phyloP scores from a whole-genome alignment of 2,113 vertebrate genomes.

The Eleginops maclovinus region DNA sequence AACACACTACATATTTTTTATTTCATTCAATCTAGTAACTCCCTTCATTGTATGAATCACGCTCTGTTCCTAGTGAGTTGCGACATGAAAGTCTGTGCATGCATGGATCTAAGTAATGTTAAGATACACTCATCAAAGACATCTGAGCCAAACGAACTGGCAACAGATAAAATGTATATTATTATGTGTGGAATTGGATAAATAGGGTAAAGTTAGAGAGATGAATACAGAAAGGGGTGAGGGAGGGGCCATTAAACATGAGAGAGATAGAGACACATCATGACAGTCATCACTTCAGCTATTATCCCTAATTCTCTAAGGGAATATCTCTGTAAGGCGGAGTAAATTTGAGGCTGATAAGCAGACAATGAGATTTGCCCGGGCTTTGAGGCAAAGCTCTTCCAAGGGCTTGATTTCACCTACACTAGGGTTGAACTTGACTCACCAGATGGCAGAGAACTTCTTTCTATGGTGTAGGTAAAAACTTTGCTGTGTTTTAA shows the following conservation, averaged over 20 bases:
- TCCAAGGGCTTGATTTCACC: conserved; percentile 68
- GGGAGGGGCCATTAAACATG: conserved; percentile 43
- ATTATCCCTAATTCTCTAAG: conserved; percentile 77
- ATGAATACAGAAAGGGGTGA: neutral
- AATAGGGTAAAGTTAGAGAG: conserved; percentile 43
- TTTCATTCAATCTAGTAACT: conserved; percentile 34
- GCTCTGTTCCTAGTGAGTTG: conserved; percentile 45
- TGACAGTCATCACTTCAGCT: conserved; percentile 74
- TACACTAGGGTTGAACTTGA: conserved; percentile 51
- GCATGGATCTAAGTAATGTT: conserved; percentile 29
- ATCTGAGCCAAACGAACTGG: conserved; percentile 60
- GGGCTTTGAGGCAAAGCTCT: conserved; percentile 67
- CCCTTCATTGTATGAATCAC: conserved; percentile 28
- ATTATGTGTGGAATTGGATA: conserved; percentile 64
- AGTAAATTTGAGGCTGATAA: conserved; percentile 72
- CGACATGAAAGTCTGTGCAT: conserved; percentile 49
- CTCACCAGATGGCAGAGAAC: conserved; percentile 44
- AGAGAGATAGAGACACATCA: conserved; percentile 72
- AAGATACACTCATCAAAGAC: conserved; percentile 51
- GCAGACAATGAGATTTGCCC: conserved; percentile 70
- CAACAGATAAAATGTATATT: conserved; percentile 70
- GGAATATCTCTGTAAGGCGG: conserved; percentile 73
- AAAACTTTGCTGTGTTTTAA: conserved; percentile 35
- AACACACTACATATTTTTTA: conserved; percentile 54
- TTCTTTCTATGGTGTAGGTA: conserved; percentile 9